Evolutionary conservation across 2,888 invertebrate species (phyloP).

Genomic region (Proisotoma minuta): DNA sequence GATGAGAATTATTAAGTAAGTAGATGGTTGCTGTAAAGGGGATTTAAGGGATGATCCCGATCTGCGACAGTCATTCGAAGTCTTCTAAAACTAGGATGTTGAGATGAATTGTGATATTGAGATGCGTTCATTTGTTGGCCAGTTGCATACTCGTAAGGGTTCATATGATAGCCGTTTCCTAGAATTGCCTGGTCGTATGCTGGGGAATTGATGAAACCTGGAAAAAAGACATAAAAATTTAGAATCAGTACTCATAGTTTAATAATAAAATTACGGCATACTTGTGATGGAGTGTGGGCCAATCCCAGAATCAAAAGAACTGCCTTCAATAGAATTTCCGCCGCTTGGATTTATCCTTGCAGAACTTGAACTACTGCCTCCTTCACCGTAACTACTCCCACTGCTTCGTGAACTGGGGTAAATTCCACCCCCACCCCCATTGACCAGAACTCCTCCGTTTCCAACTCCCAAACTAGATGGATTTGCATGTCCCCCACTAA

Average conservation of each 20-base stretch:
- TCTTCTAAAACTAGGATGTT: conserved; percentile 45
- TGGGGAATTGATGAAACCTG: conserved; percentile 47
- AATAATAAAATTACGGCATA: conserved; percentile 19
- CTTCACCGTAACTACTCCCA: conserved; percentile 47
- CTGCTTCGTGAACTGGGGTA: conserved; percentile 47
- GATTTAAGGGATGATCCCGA: conserved; percentile 47
- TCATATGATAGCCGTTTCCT: conserved; percentile 41
- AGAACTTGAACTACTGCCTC: conserved; percentile 40
- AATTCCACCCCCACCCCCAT: conserved; percentile 35
- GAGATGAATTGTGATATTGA: conserved; percentile 38
- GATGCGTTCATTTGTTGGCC: conserved; percentile 35
- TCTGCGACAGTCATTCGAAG: conserved; percentile 46
- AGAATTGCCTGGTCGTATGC: conserved; percentile 46
- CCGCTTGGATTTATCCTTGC: conserved; percentile 42
- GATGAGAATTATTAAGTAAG: conserved; percentile 39
- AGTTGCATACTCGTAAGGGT: conserved; percentile 44
- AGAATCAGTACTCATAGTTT: conserved; percentile 3
- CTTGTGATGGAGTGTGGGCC: conserved; percentile 47
- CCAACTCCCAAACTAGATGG: conserved; percentile 19
- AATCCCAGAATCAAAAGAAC: conserved; percentile 47
- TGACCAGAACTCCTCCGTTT: conserved; percentile 30
- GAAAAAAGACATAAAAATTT: conserved; percentile 17
- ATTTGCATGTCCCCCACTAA: conserved; percentile 28
- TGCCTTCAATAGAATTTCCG: conserved; percentile 45
- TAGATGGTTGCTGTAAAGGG: conserved; percentile 47